Conservation (phyloP, 2,113 vertebrate genomes). For the Phylloscopus whistleri region DNA sequence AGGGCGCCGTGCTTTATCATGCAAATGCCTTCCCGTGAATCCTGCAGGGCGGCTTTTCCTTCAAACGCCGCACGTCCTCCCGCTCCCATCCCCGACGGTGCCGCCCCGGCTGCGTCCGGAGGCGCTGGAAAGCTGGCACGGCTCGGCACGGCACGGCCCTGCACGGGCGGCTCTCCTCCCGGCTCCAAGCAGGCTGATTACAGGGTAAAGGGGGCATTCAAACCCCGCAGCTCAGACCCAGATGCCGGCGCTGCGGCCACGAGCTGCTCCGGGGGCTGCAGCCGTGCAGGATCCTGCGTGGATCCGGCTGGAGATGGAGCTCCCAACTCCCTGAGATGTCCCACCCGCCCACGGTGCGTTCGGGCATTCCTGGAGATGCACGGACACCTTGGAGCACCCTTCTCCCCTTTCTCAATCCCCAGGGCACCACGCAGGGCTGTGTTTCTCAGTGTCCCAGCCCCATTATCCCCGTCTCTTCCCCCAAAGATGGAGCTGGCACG, state of each 20-base stretch:
- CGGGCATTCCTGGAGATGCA: background rate
- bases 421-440: accelerated
- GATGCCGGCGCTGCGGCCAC: accelerated
- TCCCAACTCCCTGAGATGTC: background rate
- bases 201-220: background rate
- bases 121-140: background rate
- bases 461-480: background rate
- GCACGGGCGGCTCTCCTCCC: background rate
- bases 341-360: accelerated
- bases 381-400: accelerated
- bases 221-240: background rate
- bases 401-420: background rate
- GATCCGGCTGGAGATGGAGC: background rate
- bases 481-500: background rate
- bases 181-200: background rate
- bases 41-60: background rate
- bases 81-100: background rate
- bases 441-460: background rate
- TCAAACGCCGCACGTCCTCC: background rate
- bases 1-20: conserved; percentile 4
- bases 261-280: background rate
- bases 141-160: accelerated
- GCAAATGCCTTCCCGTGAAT: background rate
- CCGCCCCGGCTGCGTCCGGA: background rate
- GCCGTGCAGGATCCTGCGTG: accelerated